phyloP scores from a whole-genome alignment of 2,888 invertebrate genomes.

The Cerceris rybyensis region DNA sequence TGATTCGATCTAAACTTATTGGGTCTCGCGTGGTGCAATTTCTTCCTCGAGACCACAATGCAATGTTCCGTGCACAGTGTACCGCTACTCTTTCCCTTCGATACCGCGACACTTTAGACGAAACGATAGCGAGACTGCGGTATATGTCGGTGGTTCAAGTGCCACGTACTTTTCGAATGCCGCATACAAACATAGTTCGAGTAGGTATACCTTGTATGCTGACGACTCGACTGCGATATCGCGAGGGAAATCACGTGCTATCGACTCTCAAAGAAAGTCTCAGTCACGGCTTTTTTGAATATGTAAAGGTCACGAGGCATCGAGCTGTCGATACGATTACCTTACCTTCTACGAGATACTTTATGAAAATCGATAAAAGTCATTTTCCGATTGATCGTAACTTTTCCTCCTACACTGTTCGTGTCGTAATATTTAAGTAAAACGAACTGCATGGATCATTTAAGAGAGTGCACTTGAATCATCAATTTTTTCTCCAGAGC shows the following conservation, averaged over 20 bases:
- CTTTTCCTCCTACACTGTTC: not conserved
- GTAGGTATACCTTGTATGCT: constrained; percentile 1
- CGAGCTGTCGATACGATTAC: constrained; percentile 38
- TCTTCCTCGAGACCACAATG: constrained; percentile 47
- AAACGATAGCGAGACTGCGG: constrained; percentile 43
- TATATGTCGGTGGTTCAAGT: constrained; percentile 31
- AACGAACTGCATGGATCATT: not conserved
- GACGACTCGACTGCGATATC: constrained; percentile 33
- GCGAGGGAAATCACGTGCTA: constrained; percentile 41
- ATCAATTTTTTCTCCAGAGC: too few species aligned
- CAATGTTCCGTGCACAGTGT: constrained; percentile 38
- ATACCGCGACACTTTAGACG: constrained; percentile 51
- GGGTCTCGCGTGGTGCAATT: constrained; percentile 53
- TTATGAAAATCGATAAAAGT: not conserved
- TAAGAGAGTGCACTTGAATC: too few species aligned
- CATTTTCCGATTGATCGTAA: not conserved
- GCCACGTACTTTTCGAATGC: constrained; percentile 47
- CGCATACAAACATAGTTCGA: constrained; percentile 27
- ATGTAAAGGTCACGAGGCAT: constrained; percentile 35
- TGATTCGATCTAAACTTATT: constrained; percentile 55
- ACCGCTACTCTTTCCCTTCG: constrained; percentile 15
- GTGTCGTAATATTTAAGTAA: not conserved
- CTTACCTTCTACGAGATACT: not conserved
- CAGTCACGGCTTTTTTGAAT: constrained; percentile 24
- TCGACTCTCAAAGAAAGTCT: constrained; percentile 10